phyloP scores from a whole-genome alignment of 2,888 invertebrate genomes.

The Coleophora deauratella region DNA sequence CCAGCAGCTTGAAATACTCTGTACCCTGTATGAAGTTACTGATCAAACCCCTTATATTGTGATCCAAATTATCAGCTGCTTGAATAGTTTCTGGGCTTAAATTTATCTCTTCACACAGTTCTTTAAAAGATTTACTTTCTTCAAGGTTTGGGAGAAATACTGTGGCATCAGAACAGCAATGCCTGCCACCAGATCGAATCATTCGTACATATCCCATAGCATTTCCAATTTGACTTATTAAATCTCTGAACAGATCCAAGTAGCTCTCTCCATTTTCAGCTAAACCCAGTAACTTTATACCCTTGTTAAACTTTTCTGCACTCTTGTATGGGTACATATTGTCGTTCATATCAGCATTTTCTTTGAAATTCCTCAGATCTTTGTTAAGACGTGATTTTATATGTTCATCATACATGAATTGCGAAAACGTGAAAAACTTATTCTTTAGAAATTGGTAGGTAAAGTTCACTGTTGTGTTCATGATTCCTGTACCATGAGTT shows the following conservation, averaged over 20 bases:
- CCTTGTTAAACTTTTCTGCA: conserved; percentile 95
- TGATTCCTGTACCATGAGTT: conserved; percentile 97
- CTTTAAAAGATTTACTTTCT: conserved; percentile 74
- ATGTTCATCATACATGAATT: conserved; percentile 98
- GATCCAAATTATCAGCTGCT: conserved; percentile 83
- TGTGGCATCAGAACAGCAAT: conserved; percentile 93
- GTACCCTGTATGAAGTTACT: conserved; percentile 91
- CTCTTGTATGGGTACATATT: conserved; percentile 89
- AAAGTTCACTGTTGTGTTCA: conserved; percentile 95
- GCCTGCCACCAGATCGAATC: conserved; percentile 93
- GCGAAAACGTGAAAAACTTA: conserved; percentile 95
- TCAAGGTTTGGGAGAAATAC: conserved; percentile 89
- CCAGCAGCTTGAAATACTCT: conserved; percentile 91
- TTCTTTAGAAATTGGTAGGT: conserved; percentile 95
- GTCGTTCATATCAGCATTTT: conserved; percentile 77
- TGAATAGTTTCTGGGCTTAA: conserved; percentile 75
- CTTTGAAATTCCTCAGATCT: conserved; percentile 88
- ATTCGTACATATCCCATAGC: conserved; percentile 97
- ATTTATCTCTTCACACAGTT: conserved; percentile 74
- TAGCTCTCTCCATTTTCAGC: conserved; percentile 89
- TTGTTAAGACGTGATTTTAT: conserved; percentile 95
- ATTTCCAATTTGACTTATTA: conserved; percentile 96
- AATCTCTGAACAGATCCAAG: conserved; percentile 92
- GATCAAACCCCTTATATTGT: conserved; percentile 83
- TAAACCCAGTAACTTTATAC: conserved; percentile 89